A percentile compares a stretch with the other conserved stretches of the same genome.
phyloP scores from a whole-genome alignment of 2,113 vertebrate genomes.

The Aix galericulata region DNA sequence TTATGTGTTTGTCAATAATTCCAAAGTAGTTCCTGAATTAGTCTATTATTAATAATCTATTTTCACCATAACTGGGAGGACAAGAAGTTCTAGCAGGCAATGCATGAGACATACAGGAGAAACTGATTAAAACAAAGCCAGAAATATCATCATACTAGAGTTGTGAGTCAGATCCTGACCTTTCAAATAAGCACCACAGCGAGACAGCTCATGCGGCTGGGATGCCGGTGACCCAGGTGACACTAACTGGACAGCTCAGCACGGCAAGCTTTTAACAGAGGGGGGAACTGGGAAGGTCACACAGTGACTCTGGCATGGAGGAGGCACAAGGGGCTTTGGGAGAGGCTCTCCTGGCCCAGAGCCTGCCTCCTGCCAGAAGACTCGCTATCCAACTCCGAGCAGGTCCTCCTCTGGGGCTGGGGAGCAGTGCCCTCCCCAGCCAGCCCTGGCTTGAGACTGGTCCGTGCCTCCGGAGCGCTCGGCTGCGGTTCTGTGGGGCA shows the following conservation, averaged over 20 bases:
- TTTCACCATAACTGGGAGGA: conserved; percentile 50
- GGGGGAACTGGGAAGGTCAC: not conserved
- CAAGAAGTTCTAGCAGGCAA: not conserved
- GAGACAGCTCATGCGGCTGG: not conserved
- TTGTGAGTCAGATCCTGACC: conserved; percentile 55
- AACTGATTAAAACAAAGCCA: conserved; percentile 53
- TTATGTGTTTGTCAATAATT: not conserved
- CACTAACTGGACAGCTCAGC: not conserved
- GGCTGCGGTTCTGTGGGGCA: too few species aligned
- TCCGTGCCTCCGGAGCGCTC: not conserved
- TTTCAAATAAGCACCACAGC: not conserved
- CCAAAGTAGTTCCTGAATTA: conserved; percentile 25
- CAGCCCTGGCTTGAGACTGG: not conserved
- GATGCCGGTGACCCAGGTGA: conserved; percentile 27
- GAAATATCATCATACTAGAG: conserved; percentile 45
- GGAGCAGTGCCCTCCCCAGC: too few species aligned
- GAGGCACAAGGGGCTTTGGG: not conserved
- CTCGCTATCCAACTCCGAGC: not conserved
- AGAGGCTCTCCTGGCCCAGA: too few species aligned
- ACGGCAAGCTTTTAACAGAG: not conserved
- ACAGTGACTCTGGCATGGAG: accelerated
- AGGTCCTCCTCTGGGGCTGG: accelerated
- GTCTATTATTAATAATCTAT: conserved; percentile 16
- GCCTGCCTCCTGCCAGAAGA: accelerated
- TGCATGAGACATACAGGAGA: not conserved